Conservation (phyloP, 1,140 invertebrate genomes). For the Aphelinus atriplicis region DNA sequence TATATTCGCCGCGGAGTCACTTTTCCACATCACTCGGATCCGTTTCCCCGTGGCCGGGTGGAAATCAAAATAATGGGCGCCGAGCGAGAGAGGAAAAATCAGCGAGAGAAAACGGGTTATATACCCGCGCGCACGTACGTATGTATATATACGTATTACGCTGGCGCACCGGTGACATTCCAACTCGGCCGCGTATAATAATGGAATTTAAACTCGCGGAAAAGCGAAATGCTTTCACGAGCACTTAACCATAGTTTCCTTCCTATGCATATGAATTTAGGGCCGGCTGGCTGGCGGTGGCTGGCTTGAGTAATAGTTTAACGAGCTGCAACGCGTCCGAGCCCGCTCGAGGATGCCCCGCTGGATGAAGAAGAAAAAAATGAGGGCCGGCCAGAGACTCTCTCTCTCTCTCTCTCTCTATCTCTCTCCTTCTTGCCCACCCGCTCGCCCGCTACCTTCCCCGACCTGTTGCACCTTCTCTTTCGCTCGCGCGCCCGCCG, state of each 20-base stretch:
- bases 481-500: slow-evolving; percentile 8
- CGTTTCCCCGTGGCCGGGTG: no score
- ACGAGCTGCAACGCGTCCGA: slow-evolving; percentile 41
- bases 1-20: no score
- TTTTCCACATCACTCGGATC: no score
- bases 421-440: no score
- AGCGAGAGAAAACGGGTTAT: no score
- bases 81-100: no score
- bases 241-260: slow-evolving; percentile 43
- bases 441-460: slow-evolving; percentile 3
- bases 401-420: no score
- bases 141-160: no score
- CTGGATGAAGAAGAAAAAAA: no score
- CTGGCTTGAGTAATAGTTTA: slow-evolving; percentile 54
- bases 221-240: slow-evolving; percentile 44
- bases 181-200: slow-evolving; percentile 42
- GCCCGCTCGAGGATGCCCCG: slow-evolving; percentile 43
- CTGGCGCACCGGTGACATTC: not conserved
- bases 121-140: no score
- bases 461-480: slow-evolving; percentile 52
- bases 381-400: no score
- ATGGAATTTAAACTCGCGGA: slow-evolving; percentile 46
- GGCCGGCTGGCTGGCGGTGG: slow-evolving; percentile 30
- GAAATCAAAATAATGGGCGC: no score
- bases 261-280: slow-evolving; percentile 51